Conservation (phyloP, 2,797 vertebrate genomes). For the Alauda arvensis region DNA sequence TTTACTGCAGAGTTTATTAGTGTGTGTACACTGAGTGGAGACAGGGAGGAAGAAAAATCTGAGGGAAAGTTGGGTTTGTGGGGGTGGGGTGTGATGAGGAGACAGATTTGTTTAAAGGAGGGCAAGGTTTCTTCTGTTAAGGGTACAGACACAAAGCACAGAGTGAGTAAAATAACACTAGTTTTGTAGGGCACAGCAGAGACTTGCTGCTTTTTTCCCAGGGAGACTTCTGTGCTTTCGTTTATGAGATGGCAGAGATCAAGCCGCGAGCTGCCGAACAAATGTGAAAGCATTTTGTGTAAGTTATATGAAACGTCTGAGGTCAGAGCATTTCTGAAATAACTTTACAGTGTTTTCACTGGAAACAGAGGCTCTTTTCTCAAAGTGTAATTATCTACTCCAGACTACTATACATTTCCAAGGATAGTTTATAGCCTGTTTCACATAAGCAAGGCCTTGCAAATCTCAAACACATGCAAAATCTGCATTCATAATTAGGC, state of each 20-base stretch:
- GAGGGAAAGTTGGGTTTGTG: not conserved
- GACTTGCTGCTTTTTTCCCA: conserved; percentile 44
- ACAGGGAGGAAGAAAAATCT: not conserved
- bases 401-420: conserved; percentile 37
- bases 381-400: conserved; percentile 34
- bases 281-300: conserved; percentile 52
- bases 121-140: conserved; percentile 45
- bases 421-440: conserved; percentile 27
- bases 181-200: conserved; percentile 11
- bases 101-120: conserved; percentile 50
- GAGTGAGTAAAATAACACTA: conserved; percentile 44
- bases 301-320: conserved; percentile 30
- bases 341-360: conserved; percentile 55
- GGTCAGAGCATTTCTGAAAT: conserved; percentile 57
- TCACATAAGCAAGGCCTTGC: conserved; percentile 34
- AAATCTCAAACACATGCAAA: conserved; percentile 58
- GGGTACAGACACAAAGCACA: conserved; percentile 29
- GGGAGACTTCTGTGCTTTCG: conserved; percentile 40
- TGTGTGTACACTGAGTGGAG: not conserved
- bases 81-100: conserved; percentile 3
- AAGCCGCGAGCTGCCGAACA: not conserved
- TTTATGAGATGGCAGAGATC: conserved; percentile 52
- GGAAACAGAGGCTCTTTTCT: conserved; percentile 50
- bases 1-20: conserved; percentile 31
- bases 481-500: conserved; percentile 40